Conservation (phyloP, 2,113 vertebrate genomes). For the Pelecanus crispus region DNA sequence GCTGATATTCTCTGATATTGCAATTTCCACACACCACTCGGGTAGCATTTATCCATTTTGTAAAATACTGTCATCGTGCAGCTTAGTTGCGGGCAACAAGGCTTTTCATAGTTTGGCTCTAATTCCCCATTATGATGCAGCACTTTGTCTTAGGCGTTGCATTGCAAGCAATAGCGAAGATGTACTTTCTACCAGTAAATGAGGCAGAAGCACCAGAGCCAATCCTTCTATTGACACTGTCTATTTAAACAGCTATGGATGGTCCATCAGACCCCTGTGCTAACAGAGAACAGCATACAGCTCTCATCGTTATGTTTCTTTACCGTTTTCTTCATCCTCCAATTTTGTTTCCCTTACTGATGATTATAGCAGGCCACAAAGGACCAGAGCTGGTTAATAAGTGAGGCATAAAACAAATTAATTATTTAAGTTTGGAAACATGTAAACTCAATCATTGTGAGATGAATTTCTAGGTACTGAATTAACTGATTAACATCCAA, state of each 20-base stretch:
- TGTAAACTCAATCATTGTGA: not conserved
- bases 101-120: not conserved
- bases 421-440: not conserved
- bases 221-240: not conserved
- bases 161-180: not conserved
- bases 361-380: not conserved
- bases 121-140: not conserved
- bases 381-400: not conserved
- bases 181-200: not conserved
- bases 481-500: not conserved
- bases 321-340: not conserved
- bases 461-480: not conserved
- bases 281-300: not conserved
- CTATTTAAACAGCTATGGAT: not conserved
- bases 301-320: not conserved
- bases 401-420: not conserved
- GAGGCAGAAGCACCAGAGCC: not conserved
- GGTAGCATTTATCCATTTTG: slow-evolving; percentile 5
- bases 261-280: not conserved
- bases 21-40: not conserved
- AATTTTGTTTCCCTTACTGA: not conserved
- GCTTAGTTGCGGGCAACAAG: not conserved
- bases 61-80: not conserved
- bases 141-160: not conserved
- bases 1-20: not conserved